Base-by-base conservation (phyloP, 2,113 vertebrate species). In the Dolichotis patagonum region DNA sequence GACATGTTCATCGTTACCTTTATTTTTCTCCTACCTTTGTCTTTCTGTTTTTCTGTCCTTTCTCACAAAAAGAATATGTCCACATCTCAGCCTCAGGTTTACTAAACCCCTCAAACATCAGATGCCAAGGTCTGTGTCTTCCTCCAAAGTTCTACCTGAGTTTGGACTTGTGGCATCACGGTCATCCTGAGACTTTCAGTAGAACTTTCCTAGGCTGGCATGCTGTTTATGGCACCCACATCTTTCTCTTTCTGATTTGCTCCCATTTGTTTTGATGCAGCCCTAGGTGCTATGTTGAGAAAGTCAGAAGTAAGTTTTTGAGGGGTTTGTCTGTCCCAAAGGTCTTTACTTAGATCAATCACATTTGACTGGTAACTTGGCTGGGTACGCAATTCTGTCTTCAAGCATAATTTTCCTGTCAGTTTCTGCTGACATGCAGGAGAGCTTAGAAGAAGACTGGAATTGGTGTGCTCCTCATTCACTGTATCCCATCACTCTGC, bases 211-310 rank as follows among this genome's bases (percentile, higher is more conserved):
- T 30, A 56, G 32, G 13, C 46, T 63, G 67, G 43, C 7, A 0
- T 41, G 41, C 22, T 69, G 30, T 62, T 82, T 62, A 41, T 26
- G 16, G 41, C 73, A 43, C n/a, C 14, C 14, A 14, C 43, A 1
- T 56, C 30, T 85, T 92, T 92, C 11, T 91, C 60, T 93, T 81
- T 97, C 78, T 77, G 49, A 63, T 6, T 22, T 67, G 7, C n/a
- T 91, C 14, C 67, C 38, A 81, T 81, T 88, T 26, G 65, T 81
- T 65, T 94, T 88, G 20, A 52, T 56, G 38, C 13, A 54, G 26
- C 35, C 12, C 9, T 52, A 19, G 60, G 77, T 19, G 73, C 67
- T 28, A 73, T 46, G 46, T 87, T 71, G 73, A 60, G 35, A 52
- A 85, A 81, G 35, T 54, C 24, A 88, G 49, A 73, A 80, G 62